phyloP scores from a whole-genome alignment of 2,888 invertebrate species.

The Nudaria mundana region DNA sequence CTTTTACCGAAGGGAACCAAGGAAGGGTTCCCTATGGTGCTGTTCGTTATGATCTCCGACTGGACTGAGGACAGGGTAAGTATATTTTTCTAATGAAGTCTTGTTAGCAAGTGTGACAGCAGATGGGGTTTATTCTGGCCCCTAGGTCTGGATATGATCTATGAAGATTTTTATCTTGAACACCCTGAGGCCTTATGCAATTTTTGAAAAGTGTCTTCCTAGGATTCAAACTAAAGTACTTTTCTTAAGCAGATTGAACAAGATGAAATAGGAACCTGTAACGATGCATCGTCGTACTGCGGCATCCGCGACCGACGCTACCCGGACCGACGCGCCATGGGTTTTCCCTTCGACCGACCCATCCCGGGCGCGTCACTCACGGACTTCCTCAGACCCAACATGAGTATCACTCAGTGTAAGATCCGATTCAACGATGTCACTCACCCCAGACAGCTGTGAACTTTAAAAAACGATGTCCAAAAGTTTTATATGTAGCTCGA shows the following conservation, averaged over 20 bases:
- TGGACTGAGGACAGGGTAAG: slow-evolving; percentile 84
- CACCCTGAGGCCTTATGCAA: no score
- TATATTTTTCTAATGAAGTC: no score
- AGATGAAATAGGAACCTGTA: slow-evolving; percentile 41
- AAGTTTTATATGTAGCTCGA: background rate
- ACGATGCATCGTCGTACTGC: slow-evolving; percentile 80
- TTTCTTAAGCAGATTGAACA: background rate
- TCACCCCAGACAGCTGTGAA: background rate
- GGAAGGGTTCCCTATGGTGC: slow-evolving; percentile 84
- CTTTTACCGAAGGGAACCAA: slow-evolving; percentile 86
- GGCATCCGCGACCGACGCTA: slow-evolving; percentile 80
- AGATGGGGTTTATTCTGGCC: no score
- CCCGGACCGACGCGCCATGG: slow-evolving; percentile 82
- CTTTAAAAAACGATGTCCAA: background rate
- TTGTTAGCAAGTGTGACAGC: no score
- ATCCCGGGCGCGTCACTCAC: slow-evolving; percentile 83
- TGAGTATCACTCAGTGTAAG: background rate
- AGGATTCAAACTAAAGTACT: no score
- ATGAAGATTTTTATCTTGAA: no score
- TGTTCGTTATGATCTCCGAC: slow-evolving; percentile 90
- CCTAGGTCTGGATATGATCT: no score
- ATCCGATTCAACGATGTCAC: background rate
- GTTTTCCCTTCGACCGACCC: slow-evolving; percentile 61
- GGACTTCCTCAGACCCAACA: slow-evolving; percentile 2
- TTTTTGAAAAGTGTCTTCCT: no score